Percentiles rank a stretch among this genome's conserved stretches.
These are phyloP conservation scores for Oligia strigilis DNA, from an alignment of 2,888 invertebrate genomes.

Conservation along the genomic window DNA sequence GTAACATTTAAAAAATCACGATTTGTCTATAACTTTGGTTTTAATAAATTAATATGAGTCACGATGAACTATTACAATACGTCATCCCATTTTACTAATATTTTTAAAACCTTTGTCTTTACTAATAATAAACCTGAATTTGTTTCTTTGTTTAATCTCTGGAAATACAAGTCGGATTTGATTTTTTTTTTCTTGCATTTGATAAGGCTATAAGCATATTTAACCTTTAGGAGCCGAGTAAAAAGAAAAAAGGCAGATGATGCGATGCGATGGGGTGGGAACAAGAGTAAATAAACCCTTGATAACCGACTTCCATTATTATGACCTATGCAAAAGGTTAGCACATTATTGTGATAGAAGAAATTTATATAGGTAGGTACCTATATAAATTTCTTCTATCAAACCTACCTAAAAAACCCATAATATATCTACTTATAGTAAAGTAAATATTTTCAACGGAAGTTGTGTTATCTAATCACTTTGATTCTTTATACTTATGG, in stretches of 20 bases:
- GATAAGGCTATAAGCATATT: background rate
- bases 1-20: constrained; percentile 53
- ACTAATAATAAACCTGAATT: background rate
- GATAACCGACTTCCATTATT: background rate
- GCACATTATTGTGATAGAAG: background rate
- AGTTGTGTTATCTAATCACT: constrained; percentile 47
- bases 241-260: background rate
- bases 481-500: constrained; percentile 17
- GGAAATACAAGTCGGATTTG: background rate
- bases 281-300: background rate
- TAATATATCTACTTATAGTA: constrained; percentile 1
- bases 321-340: constrained; percentile 1
- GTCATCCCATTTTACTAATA: background rate
- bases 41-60: constrained; percentile 38
- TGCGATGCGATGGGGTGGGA: background rate
- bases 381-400: too few species aligned
- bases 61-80: constrained; percentile 43
- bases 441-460: constrained; percentile 50
- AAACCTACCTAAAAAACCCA: constrained; percentile 15
- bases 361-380: constrained; percentile 12
- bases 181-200: too few species aligned
- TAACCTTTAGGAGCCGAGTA: background rate
- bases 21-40: constrained; percentile 42
- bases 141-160: background rate
- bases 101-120: too few species aligned